phyloP scores from a whole-genome alignment of 2,113 vertebrate species.

The Diglossa brunneiventris region DNA sequence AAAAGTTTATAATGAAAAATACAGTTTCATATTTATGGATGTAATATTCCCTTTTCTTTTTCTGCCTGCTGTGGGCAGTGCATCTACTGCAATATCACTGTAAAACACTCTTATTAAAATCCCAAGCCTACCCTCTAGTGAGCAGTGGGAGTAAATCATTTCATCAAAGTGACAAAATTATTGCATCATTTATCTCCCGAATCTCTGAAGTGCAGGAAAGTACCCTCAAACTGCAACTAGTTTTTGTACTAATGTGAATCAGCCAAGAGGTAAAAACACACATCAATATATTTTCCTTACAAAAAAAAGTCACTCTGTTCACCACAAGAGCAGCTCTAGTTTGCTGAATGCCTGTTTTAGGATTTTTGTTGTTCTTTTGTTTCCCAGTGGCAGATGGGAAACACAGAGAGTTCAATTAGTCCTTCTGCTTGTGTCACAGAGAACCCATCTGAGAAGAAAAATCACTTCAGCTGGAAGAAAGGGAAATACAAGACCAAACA shows the following conservation, averaged over 20 bases:
- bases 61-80: not conserved
- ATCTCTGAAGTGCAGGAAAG: not conserved
- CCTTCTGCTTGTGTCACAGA: not conserved
- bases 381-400: not conserved
- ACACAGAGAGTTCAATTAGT: not conserved
- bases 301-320: not conserved
- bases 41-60: not conserved
- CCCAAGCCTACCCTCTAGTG: conserved; percentile 70
- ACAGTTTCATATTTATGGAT: not conserved
- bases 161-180: not conserved
- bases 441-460: not conserved
- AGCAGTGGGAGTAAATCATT: conserved; percentile 44
- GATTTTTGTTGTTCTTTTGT: not conserved
- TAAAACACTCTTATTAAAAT: conserved; percentile 1
- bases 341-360: not conserved
- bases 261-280: not conserved
- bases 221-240: not conserved
- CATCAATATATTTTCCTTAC: not conserved
- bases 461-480: not conserved
- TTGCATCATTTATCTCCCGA: not conserved
- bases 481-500: not conserved
- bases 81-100: not conserved
- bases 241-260: not conserved
- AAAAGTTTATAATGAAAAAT: not conserved
- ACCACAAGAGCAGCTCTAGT: not conserved